A percentile compares a stretch with the other conserved stretches of the same genome.
Conservation (phyloP, 2,797 vertebrate genomes). For the Cynopterus sphinx region DNA sequence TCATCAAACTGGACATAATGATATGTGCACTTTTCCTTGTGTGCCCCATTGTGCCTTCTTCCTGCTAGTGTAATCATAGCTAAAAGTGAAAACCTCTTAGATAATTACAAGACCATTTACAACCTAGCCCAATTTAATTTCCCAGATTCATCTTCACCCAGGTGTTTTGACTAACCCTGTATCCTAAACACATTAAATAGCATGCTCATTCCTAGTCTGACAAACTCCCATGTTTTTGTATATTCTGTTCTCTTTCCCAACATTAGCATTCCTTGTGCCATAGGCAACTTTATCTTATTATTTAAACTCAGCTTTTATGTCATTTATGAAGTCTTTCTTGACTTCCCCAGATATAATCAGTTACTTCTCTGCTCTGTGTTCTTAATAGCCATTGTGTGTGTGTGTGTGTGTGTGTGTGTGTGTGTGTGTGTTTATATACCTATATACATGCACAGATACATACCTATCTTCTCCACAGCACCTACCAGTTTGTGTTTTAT, state of each 20-base stretch:
- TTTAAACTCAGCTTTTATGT: not conserved
- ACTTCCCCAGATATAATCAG: not conserved
- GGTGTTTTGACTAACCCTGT: not conserved
- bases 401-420: not conserved
- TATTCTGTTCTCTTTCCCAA: not conserved
- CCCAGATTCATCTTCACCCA: not conserved
- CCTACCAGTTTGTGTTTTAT: not conserved
- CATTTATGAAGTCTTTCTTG: constrained; percentile 1
- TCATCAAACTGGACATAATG: not conserved
- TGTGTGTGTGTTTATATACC: not conserved
- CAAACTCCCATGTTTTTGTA: not conserved
- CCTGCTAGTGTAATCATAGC: not conserved
- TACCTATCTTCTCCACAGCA: not conserved
- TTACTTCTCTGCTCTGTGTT: not conserved
- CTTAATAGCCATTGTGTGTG: not conserved
- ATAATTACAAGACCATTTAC: not conserved
- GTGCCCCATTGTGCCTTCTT: not conserved
- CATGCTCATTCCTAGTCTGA: not conserved
- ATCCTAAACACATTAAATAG: not conserved
- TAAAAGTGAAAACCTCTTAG: too few relatives aligned
- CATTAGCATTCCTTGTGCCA: not conserved
- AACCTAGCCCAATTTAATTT: not conserved
- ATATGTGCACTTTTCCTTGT: not conserved
- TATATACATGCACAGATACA: not conserved
- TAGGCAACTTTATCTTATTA: not conserved